phyloP scores from a whole-genome alignment of 2,797 vertebrate genomes.

The Pantherophis vulpinus region DNA sequence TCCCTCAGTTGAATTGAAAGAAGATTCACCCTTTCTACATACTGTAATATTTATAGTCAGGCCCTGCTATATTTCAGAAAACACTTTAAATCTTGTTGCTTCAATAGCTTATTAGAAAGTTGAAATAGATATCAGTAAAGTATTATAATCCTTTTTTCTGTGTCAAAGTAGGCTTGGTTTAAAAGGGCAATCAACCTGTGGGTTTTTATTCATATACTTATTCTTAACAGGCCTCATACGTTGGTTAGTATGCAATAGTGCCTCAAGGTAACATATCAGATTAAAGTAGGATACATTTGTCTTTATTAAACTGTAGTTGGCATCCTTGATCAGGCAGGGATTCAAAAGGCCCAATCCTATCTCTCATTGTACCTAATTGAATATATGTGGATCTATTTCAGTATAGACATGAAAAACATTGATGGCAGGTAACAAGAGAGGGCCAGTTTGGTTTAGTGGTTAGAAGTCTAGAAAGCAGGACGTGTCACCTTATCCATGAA shows the following conservation, averaged over 20 bases:
- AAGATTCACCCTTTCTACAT: not conserved
- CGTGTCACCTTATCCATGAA: not conserved
- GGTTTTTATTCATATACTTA: not conserved
- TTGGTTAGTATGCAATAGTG: not conserved
- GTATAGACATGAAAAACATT: slow-evolving; percentile 26
- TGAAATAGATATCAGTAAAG: not conserved
- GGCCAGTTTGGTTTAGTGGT: not conserved
- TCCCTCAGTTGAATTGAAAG: not conserved
- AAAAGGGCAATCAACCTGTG: not conserved
- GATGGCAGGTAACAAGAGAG: slow-evolving; percentile 16
- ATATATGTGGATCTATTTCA: slow-evolving; percentile 48
- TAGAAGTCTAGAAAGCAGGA: not conserved
- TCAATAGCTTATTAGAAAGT: slow-evolving; percentile 32
- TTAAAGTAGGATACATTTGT: slow-evolving; percentile 11
- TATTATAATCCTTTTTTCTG: not conserved
- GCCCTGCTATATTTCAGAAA: not conserved
- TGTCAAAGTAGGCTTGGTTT: not conserved
- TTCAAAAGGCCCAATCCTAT: slow-evolving; percentile 35
- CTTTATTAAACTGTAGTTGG: not conserved
- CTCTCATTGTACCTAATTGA: slow-evolving; percentile 39
- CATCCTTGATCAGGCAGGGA: not conserved
- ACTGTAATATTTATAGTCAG: not conserved
- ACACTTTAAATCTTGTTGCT: not conserved
- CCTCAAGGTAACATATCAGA: not conserved
- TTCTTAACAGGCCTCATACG: slow-evolving; percentile 30